phyloP scores from a whole-genome alignment of 2,797 vertebrate species.

The Tenualosa ilisha region DNA sequence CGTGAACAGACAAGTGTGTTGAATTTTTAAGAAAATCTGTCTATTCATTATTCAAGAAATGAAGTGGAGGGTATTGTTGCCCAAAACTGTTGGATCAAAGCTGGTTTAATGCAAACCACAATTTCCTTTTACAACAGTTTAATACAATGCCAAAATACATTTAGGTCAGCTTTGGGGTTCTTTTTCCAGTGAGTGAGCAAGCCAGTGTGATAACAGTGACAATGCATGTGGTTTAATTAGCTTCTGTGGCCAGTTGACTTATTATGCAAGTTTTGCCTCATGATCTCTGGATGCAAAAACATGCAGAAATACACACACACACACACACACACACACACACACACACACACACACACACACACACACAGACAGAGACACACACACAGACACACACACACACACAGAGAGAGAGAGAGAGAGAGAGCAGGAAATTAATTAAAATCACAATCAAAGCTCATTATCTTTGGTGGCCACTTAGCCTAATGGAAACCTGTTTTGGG shows the following conservation, averaged over 20 bases:
- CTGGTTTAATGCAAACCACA: neutral
- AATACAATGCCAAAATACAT: neutral
- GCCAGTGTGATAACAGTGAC: neutral
- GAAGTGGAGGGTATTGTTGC: neutral
- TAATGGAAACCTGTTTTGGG: neutral
- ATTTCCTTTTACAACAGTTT: neutral
- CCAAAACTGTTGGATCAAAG: neutral
- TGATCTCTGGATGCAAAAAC: neutral
- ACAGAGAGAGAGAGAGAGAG: neutral
- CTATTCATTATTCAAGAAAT: neutral
- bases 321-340: slow-evolving; percentile 1
- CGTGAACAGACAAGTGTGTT: neutral
- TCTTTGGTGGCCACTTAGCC: neutral
- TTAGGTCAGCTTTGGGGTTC: neutral
- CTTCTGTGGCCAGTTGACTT: neutral
- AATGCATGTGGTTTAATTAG: neutral
- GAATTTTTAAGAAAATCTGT: neutral
- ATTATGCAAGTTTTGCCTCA: neutral
- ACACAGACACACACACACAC: neutral
- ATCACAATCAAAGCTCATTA: neutral
- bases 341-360: neutral
- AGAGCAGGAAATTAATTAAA: neutral
- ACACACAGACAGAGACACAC: neutral
- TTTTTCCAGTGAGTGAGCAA: neutral
- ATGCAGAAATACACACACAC: neutral